Evolutionary conservation across 2,797 vertebrate genomes (phyloP).

Genomic region (Aplochiton taeniatus): DNA sequence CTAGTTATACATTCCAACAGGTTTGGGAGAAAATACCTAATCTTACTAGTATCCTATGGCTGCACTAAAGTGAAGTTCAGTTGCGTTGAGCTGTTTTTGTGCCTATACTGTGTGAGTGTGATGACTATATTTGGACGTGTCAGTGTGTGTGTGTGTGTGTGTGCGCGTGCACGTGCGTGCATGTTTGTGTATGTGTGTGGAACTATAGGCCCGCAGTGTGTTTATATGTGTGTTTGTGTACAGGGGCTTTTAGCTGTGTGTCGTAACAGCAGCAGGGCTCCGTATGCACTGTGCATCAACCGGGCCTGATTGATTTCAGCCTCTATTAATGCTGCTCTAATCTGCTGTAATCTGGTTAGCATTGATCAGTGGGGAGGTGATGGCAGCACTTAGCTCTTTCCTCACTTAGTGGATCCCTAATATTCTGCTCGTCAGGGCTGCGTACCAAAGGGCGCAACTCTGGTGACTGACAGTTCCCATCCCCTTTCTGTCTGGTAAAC

Average conservation of each 20-base stretch:
- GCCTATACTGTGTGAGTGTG: not conserved
- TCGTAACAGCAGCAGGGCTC: too few relatives aligned
- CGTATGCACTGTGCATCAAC: too few relatives aligned
- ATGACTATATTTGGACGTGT: not conserved
- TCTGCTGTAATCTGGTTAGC: conserved; percentile 55
- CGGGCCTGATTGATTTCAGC: conserved; percentile 45
- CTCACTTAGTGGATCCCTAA: conserved; percentile 29
- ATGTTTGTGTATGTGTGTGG: not conserved
- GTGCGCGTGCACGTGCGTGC: not conserved
- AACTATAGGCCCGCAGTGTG: not conserved
- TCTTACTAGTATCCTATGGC: too few relatives aligned
- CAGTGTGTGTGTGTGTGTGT: conserved; percentile 9
- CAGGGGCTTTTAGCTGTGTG: conserved; percentile 4
- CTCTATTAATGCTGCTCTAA: conserved; percentile 43
- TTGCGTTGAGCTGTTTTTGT: conserved; percentile 1
- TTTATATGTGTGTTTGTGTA: conserved; percentile 16
- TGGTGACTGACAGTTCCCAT: conserved; percentile 3
- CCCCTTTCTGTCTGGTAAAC: conserved; percentile 2
- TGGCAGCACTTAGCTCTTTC: conserved; percentile 51
- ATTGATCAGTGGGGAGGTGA: conserved; percentile 54
- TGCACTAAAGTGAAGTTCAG: not conserved
- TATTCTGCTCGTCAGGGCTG: conserved; percentile 14
- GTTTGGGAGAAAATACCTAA: too few relatives aligned
- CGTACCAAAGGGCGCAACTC: not conserved
- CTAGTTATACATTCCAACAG: too few relatives aligned